Base-by-base conservation (phyloP, 2,888 invertebrate species). In the Ceraclea dissimilis region DNA sequence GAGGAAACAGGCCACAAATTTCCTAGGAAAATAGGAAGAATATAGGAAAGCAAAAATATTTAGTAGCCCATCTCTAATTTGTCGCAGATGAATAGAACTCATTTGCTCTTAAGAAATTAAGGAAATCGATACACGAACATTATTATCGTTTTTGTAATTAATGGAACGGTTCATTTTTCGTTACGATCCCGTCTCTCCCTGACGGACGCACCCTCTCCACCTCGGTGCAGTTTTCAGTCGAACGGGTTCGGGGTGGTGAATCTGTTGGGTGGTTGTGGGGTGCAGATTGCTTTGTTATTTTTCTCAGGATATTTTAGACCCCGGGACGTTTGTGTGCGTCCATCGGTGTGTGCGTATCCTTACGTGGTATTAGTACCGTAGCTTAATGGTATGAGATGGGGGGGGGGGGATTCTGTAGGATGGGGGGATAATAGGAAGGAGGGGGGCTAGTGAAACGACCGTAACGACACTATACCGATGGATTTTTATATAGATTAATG, bases 221-320 rank as follows among this genome's bases (percentile, higher is more conserved):
- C 54, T 47, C 21, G 19, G 39, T 53, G 53, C 53, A 47, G 47
- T 53, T 48, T 53, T 33, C 48, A 48, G 53, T 47, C 53, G 48
- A 47, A 46, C 53, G 48, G 47, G 16, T n/a, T 17, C 26, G 49
- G 26, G 49, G 11, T n/a, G 49, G 49, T 16, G 16, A 16, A 21
- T 22, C n/a, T 21, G 49, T 17, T 22, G 26, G 49, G 49, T 22
- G 49, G 26, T 13, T 22, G 26, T 21, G 52, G 52, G 48, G 22
- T 47, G 56, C 11, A 21, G 52, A 56, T 51, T 51, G 56, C 60
- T 60, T 60, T 60, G 57, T 60, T 58, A 54, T 60, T 60, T 60
- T 60, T 60, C 57, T 57, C 57, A 33, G 53, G 57, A 49, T 57
- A 52, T 54, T 57, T 60, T 60, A 57, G 52, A 51, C 57, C 52